Evolutionary conservation across 2,113 vertebrate species (phyloP), one percentile per base, ranked within the genome.

Genomic region (Struthio camelus): DNA sequence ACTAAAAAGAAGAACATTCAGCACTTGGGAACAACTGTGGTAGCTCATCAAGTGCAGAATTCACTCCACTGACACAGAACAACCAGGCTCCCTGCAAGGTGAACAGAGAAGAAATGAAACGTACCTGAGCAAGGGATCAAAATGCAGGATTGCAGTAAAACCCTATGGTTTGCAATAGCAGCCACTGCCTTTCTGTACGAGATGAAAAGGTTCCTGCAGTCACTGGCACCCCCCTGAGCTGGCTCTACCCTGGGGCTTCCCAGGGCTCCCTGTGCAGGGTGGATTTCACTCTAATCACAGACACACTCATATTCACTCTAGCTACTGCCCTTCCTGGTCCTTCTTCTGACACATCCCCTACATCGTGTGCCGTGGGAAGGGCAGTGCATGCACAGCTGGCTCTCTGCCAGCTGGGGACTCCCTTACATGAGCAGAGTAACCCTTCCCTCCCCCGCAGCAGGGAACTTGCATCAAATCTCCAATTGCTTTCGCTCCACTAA

Each of bases 351-450:
- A 44, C 46, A 38, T 13, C 8, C 40, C 22, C 44, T 23, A 72
- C 2, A 0, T 6, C 44, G 7, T 1, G 9, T 11, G 42, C 0
- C 1, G 12, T 27, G n/a, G 59, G 53, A 89, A 77, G 46, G 59
- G 28, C 28, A 24, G 36, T 1, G 54, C 32, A 9, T n/a, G 11
- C 42, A 10, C 46, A 24, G 61, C 61, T 22, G 82, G 79, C 67
- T 15, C 56, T 19, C 30, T 46, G 89, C 65, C 96, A 75, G 44
- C 62, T 3, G 0, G 80, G 66, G 66, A 87, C 83, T 82, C 84
- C 89, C 62, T 8, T 67, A 14, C 62, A 61, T 3, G 4, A 38
- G 40, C 46, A 14, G 36, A 82, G 22, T 2, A 42, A 62, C 64
- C 12, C 62, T 91, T 85, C 62, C 81, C 71, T 73, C 75, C 91